Evolutionary conservation across 2,113 vertebrate species (phyloP).

Genomic region (Craseonycteris thonglongyai): DNA sequence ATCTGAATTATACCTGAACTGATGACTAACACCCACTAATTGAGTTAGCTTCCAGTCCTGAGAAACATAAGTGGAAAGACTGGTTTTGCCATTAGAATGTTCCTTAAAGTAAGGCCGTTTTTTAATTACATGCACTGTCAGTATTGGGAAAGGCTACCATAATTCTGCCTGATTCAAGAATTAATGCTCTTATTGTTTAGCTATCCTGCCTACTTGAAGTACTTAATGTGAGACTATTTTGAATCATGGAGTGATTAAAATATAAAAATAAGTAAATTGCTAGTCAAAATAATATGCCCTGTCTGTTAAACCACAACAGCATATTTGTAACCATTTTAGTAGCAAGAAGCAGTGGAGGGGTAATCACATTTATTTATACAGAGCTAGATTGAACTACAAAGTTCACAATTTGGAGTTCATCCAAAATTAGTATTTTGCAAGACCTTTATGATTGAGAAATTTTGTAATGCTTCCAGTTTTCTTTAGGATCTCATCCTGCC

Average conservation of each 20-base stretch:
- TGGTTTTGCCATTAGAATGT: not conserved
- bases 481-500: not conserved
- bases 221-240: not conserved
- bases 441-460: not conserved
- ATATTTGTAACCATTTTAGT: not conserved
- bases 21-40: not conserved
- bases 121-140: not conserved
- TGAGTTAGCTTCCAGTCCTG: not conserved
- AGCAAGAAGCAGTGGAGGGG: not conserved
- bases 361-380: not conserved
- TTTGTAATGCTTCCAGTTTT: not conserved
- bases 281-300: not conserved
- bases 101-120: not conserved
- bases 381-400: not conserved
- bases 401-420: not conserved
- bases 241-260: not conserved
- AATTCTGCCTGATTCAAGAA: not conserved
- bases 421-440: not conserved
- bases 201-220: not conserved
- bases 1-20: not conserved
- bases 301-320: not conserved
- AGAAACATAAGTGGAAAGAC: not conserved
- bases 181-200: not conserved
- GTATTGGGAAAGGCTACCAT: too few species aligned
- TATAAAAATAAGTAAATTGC: not conserved